Evolutionary conservation across 2,113 vertebrate genomes (phyloP).

Genomic region (Crocuta crocuta): DNA sequence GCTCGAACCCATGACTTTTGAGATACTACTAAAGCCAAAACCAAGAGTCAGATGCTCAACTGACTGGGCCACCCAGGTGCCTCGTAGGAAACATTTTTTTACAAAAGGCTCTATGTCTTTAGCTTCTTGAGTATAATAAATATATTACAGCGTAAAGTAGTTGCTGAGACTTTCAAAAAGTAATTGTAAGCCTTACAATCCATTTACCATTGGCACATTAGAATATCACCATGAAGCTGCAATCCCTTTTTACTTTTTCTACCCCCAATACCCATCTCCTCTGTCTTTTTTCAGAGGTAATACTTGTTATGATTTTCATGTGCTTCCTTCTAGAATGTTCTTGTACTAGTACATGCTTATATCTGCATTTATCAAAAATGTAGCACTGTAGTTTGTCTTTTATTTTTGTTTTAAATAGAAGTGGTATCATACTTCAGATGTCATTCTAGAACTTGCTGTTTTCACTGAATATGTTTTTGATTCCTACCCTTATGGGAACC

Average conservation of each 20-base stretch:
- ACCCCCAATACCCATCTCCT: neutral
- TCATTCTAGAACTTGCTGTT: neutral
- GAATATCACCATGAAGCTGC: neutral
- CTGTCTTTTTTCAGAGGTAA: neutral
- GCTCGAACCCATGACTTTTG: too few relatives aligned
- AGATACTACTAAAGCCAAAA: too few relatives aligned
- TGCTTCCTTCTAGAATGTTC: constrained; percentile 33
- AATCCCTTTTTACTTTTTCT: neutral
- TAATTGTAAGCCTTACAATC: neutral
- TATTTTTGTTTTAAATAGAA: neutral
- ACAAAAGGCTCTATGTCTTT: neutral
- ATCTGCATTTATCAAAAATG: neutral
- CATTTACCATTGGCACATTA: constrained; percentile 10
- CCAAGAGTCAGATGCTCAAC: too few relatives aligned
- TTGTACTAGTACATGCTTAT: neutral
- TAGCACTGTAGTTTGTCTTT: neutral
- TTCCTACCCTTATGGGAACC: neutral
- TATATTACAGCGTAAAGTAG: neutral
- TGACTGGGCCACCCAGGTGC: too few relatives aligned
- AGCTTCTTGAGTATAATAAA: neutral
- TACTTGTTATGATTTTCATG: neutral
- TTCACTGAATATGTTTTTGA: neutral
- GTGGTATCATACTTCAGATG: neutral
- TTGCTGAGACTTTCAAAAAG: neutral
- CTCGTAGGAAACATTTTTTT: neutral